Evolutionary conservation across 2,888 invertebrate genomes (phyloP), one percentile per base, ranked within the genome.

Genomic region (Gymnoscelis rufifasciata): DNA sequence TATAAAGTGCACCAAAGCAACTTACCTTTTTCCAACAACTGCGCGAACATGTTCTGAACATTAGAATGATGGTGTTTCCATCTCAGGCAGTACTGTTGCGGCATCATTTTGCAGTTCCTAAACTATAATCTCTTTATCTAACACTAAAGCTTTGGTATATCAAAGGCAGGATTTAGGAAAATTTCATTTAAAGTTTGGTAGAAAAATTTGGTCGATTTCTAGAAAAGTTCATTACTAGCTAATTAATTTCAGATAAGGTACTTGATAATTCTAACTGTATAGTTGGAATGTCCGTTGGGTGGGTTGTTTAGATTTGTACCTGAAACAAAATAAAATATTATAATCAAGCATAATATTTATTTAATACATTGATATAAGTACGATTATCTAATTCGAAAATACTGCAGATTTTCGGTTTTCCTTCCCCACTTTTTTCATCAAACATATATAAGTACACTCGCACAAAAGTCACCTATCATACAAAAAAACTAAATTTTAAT

Each of bases 11-110:
- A n/a, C n/a, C n/a, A n/a, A n/a, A n/a, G n/a, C n/a, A n/a, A 67
- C 77, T 8, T 41, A 88, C 88, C 88, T 82, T 88, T 88, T 72
- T 95, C 95, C 49, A 96, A 83, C 46, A 97, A 89, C 79, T 95
- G 94, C 43, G 95, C 94, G 83, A 96, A 96, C 93, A 95, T 95
- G 24, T 92, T 94, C 88, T 95, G 95, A 59, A 97, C 90, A 78
- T 97, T 97, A 58, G 94, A 93, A 82, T 96, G 95, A 83, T 97
- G 96, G 82, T 96, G 95, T 73, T 96, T 96, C 96, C 96, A 97
- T 82, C 96, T 89, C 63, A 97, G 88, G 76, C 96, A 97, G 88
- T 96, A 97, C 83, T 96, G 96, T 84, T 96, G 96, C 44, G 95
- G 93, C 87, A 92, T 89, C 94, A 94, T 94, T 47, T 64, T 78